Conservation (phyloP, 2,888 invertebrate species). For the Andrena chrysosceles region DNA sequence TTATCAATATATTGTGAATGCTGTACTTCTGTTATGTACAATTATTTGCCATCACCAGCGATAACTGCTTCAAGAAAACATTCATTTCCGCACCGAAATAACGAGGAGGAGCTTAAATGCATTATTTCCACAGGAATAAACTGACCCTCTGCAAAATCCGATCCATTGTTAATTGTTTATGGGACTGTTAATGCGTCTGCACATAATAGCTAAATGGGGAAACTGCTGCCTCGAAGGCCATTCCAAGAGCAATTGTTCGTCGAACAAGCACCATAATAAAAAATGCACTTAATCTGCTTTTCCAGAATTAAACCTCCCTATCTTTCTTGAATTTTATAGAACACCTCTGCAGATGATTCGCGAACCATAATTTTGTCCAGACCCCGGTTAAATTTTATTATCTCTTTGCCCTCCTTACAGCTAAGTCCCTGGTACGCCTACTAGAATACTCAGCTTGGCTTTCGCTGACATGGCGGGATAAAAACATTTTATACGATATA, state of each 20-base stretch:
- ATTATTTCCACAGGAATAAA: not conserved
- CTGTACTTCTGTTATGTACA: no score
- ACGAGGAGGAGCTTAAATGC: not conserved
- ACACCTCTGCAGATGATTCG: not conserved
- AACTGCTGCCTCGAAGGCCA: no score
- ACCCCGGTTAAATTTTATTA: constrained; percentile 15
- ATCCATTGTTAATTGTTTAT: constrained; percentile 3
- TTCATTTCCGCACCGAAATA: not conserved
- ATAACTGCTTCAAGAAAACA: not conserved
- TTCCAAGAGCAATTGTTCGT: not conserved
- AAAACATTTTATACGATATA: not conserved
- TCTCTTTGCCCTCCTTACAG: not conserved
- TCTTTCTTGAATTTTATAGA: not conserved
- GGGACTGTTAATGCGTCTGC: not conserved
- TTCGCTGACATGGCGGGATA: not conserved
- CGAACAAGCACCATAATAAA: not conserved
- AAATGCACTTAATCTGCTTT: not conserved
- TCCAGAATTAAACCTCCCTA: not conserved
- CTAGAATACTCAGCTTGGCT: not conserved
- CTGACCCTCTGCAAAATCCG: not conserved
- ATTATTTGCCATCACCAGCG: no score
- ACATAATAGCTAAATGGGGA: no score
- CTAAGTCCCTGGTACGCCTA: not conserved
- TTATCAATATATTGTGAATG: no score
- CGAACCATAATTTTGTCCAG: constrained; percentile 10